A percentile compares a stretch with the other conserved stretches of the same genome.
Conservation (phyloP, 1,140 invertebrate species). For the Heterodera schachtii region DNA sequence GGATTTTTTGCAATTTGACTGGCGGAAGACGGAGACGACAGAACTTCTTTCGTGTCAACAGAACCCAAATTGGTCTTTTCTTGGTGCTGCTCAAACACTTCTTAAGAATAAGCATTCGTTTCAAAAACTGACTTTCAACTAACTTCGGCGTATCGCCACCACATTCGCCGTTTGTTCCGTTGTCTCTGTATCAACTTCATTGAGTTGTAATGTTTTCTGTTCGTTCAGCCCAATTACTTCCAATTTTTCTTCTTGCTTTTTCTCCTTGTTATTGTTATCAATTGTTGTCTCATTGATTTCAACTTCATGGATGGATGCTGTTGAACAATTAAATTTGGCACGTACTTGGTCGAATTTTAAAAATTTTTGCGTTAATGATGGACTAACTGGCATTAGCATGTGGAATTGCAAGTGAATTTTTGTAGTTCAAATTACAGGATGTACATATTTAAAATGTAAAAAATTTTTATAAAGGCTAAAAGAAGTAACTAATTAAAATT, state of each 20-base stretch:
- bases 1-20: not conserved
- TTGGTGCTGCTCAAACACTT: conserved; percentile 10
- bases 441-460: too few species aligned
- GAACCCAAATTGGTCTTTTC: not conserved
- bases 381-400: not conserved
- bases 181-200: not conserved
- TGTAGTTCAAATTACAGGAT: too few species aligned
- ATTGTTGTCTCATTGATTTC: not conserved
- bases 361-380: not conserved
- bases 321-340: not conserved
- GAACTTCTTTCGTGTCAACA: not conserved
- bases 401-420: too few species aligned
- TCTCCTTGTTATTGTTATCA: not conserved
- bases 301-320: not conserved
- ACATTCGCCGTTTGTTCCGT: not conserved
- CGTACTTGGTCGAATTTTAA: not conserved
- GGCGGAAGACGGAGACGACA: not conserved
- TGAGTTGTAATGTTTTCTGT: not conserved
- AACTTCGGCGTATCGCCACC: not conserved
- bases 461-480: too few species aligned
- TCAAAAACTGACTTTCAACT: not conserved
- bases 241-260: not conserved
- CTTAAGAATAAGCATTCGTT: not conserved
- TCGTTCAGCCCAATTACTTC: not conserved
- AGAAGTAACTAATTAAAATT: too few species aligned